Evolutionary conservation across 1,140 invertebrate species (phyloP).

Genomic region (Rhagoletis pomonella): DNA sequence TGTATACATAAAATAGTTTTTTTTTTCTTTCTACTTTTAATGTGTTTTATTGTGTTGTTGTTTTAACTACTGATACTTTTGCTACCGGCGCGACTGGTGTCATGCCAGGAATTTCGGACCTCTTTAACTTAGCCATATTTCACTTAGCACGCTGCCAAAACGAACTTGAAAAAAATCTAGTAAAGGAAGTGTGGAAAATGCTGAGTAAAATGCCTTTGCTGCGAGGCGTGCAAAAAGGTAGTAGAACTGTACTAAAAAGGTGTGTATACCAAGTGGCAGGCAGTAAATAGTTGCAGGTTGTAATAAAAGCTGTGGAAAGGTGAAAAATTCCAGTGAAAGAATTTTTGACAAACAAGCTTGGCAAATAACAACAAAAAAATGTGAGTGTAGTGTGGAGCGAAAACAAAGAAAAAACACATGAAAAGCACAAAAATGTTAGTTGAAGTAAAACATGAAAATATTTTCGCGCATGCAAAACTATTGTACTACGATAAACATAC

Average conservation of each 20-base stretch:
- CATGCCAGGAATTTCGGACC: constrained; percentile 23
- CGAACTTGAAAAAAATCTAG: not conserved
- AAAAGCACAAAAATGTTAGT: not conserved
- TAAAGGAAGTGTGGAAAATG: not conserved
- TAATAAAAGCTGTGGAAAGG: constrained; percentile 39
- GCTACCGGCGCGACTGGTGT: constrained; percentile 4
- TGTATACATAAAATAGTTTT: not conserved
- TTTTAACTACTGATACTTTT: not conserved
- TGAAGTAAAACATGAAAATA: constrained; percentile 28
- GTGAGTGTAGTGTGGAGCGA: not conserved
- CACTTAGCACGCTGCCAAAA: not conserved
- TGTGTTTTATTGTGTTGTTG: not conserved
- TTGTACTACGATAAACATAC: not conserved
- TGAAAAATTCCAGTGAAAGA: constrained; percentile 43
- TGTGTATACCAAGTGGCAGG: constrained; percentile 34
- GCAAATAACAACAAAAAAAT: constrained; percentile 1
- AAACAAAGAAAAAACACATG: not conserved
- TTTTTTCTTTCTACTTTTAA: not conserved
- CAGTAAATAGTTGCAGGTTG: constrained; percentile 26
- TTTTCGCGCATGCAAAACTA: constrained; percentile 26
- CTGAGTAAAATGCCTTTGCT: not conserved
- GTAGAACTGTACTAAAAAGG: constrained; percentile 5
- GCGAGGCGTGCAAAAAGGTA: constrained; percentile 26
- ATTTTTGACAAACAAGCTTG: constrained; percentile 28
- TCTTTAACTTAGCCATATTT: constrained; percentile 47